Percentiles rank a stretch among this genome's conserved stretches.
Evolutionary conservation across 2,113 vertebrate species (phyloP).

Genomic region (Channa argus): DNA sequence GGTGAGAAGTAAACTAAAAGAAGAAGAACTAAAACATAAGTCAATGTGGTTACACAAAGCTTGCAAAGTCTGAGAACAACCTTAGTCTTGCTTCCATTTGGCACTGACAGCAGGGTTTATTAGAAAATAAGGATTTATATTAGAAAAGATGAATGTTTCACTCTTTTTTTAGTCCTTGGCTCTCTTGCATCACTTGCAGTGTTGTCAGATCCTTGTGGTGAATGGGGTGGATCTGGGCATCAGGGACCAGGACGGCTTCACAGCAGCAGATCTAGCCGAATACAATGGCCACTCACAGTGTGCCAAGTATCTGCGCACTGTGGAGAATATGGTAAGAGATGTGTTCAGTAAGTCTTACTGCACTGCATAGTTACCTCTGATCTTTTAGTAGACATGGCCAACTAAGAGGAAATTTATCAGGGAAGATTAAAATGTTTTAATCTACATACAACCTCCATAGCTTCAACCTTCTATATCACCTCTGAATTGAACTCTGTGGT

Average conservation of each 20-base stretch:
- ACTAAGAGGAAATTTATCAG: too few species aligned
- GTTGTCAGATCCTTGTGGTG: constrained; percentile 97
- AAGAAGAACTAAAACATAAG: background rate
- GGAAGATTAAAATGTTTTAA: background rate
- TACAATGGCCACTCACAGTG: constrained; percentile 94
- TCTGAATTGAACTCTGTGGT: constrained; percentile 26
- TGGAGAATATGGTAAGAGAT: constrained; percentile 93
- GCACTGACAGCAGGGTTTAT: background rate
- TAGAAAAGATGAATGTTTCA: background rate
- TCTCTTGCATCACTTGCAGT: constrained; percentile 77
- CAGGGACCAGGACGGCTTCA: constrained; percentile 92
- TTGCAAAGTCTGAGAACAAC: constrained; percentile 10
- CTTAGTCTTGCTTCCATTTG: background rate
- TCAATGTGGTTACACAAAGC: constrained; percentile 21
- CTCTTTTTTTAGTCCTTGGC: too few species aligned
- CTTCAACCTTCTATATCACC: constrained; percentile 36
- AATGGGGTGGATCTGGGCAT: constrained; percentile 92
- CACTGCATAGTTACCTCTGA: background rate
- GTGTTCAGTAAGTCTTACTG: background rate
- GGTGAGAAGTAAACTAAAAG: constrained; percentile 6
- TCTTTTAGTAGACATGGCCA: background rate
- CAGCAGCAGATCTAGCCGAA: constrained; percentile 92
- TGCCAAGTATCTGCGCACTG: constrained; percentile 94
- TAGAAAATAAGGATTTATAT: background rate
- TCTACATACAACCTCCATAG: background rate